Conservation (phyloP, 2,888 invertebrate species). For the Nomada lathburiana region DNA sequence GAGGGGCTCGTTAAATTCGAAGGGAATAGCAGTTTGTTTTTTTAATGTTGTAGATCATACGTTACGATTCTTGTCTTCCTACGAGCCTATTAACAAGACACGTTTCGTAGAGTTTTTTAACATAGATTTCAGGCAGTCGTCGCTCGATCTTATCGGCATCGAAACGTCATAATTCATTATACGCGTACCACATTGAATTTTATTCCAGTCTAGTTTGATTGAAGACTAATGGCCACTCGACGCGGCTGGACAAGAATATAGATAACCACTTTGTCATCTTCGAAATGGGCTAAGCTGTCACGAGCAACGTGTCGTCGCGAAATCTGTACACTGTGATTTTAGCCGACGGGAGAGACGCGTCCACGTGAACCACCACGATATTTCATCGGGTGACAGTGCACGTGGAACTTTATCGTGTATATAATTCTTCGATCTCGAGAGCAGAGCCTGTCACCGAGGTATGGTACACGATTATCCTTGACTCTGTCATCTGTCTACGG, state of each 20-base stretch:
- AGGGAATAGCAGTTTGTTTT: no score
- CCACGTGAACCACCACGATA: constrained; percentile 48
- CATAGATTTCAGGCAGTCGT: not conserved
- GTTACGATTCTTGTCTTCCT: not conserved
- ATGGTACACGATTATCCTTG: constrained; percentile 7
- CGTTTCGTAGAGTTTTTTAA: not conserved
- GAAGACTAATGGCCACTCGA: constrained; percentile 56
- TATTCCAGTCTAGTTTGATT: constrained; percentile 29
- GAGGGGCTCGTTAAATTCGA: no score
- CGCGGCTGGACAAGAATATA: constrained; percentile 42
- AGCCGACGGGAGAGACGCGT: constrained; percentile 33
- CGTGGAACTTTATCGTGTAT: constrained; percentile 52
- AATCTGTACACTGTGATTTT: constrained; percentile 54
- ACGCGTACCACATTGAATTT: constrained; percentile 13
- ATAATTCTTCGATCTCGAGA: constrained; percentile 45
- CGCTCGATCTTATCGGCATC: not conserved
- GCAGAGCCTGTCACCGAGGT: constrained; percentile 42
- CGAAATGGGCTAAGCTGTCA: constrained; percentile 58
- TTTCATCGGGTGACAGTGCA: constrained; percentile 55
- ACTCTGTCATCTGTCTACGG: constrained; percentile 3
- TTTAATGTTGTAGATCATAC: no score
- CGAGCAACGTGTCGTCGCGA: constrained; percentile 41
- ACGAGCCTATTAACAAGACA: not conserved
- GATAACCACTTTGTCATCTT: constrained; percentile 61
- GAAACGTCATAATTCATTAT: constrained; percentile 23